Base-by-base conservation (phyloP, 2,113 vertebrate species). In the Campylomormyrus numenius region DNA sequence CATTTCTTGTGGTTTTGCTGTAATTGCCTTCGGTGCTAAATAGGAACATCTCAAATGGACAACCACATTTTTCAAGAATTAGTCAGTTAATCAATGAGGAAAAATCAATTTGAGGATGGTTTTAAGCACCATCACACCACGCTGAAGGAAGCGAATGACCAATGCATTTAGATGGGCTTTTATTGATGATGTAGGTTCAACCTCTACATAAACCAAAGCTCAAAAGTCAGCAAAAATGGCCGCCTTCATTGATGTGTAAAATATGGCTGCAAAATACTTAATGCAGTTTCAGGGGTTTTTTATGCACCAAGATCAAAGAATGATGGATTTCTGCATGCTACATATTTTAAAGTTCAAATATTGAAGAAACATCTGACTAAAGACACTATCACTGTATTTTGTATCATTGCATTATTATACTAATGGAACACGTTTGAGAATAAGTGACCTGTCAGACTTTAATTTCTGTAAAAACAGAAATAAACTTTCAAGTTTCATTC, bases 31-130 rank as follows among this genome's bases (percentile, higher is more conserved):
- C 7, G 2, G n/a, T 19, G 89, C 42, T 66, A 24, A 85, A 70
- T 53, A 52, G 66, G 48, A 58, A 39, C 56, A 31, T 70, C 89
- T 87, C 39, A 39, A 89, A 89, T n/a, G 52, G 83, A 39, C 74
- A 19, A 62, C 80, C 52, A 45, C 83, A 52, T 83, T 89, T 89
- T 90, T 80, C 89, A 86, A 74, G 85, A 86, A 86, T 86, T 87
- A 87, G 83, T 45, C 39, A 39, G 35, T 80, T 58, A 35, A 86
- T 90, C 83, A 90, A 87, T 86, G 27, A 31, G 56, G 58, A 50
- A 74, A 46, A 49, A 86, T 70, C 53, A 45, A 31, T 56, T 49
- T 46, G 52, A 77, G 52, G 89, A 42, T 56, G 5, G 80, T 50
- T 56, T 58, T 39, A 83, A 62, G 58, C 21, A 87, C 13, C 50